Evolutionary conservation across 2,888 invertebrate genomes (phyloP), one percentile per base, ranked within the genome.

Genomic region (Teleiodes luculella): DNA sequence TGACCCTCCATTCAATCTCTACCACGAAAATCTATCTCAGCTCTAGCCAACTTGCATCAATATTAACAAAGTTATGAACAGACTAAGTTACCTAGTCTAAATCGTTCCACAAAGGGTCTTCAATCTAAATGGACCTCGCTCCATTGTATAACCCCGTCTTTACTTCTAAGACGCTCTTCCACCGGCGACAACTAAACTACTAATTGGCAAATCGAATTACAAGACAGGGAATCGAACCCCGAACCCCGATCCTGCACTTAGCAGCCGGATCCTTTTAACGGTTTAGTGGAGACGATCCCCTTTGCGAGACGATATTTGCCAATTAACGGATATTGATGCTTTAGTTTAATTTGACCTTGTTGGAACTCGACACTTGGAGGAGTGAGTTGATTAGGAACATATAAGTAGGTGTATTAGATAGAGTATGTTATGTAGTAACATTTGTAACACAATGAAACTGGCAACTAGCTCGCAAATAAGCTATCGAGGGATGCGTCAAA

Each of bases 151-250:
- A 60, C 56, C 57, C 63, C 73, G 62, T 70, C 74, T 4, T 79
- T 76, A 81, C 79, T 76, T 80, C 63, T 74, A 81, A 84, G 84
- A 82, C 72, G 70, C 62, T 72, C 70, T 71, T 69, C 66, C 63
- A 70, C 75, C 72, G 73, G 80, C 75, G 83, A 82, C 84, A 85
- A 83, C 83, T 83, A 83, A 86, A 85, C 82, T 84, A 71, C 78
- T 88, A 88, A 89, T 89, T 88, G 88, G 82, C 70, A 78, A 89
- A 89, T 89, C 86, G 79, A 89, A 86, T 89, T 88, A 88, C 85
- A 78, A 67, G 79, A 80, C 79, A 72, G 83, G 77, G 86, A 85
- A 87, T 86, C 86, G 86, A 87, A 85, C 83, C 86, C 20, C 41
- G 36, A 14, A 37, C 37, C 80, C 77, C 83, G 79, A 87, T 86